Evolutionary conservation across 2,888 invertebrate genomes (phyloP), one percentile per base, ranked within the genome.

Genomic region (Podabrus alpinus): DNA sequence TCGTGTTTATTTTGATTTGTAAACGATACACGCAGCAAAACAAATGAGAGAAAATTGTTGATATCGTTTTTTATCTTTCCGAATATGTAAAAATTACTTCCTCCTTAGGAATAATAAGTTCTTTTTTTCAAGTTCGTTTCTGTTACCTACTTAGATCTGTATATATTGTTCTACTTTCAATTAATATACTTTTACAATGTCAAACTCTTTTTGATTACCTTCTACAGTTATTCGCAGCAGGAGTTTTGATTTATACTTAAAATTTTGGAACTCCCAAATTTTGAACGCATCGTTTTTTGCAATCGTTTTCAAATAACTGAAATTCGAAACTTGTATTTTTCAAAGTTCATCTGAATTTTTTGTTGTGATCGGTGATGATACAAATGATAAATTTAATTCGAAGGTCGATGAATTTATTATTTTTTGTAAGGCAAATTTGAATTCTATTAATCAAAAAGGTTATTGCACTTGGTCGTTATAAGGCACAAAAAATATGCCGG

Each of bases 1-100:
- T 64, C 9, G 16, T 67, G 15, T 66, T 66, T 21, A 15, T 66
- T 69, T 7, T 19, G 13, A 68, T 68, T 68, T 67, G 21, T 15
- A 72, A 72, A 68, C 15, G 62, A 29, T 72, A 21, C 67, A 68
- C 68, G 67, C 24, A 59, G 21, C n/a, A 19, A 15, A 59, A 66
- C n/a, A 64, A 66, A 66, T 59, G 24, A 71, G 71, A 71, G 71
- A 71, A 71, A 71, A 66, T 71, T 64, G 64, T 66, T 29, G 62
- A 64, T 64, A 64, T 16, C 13, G 17, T 64, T 64, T 64, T 17
- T 64, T 64, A 21, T 64, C n/a, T n/a, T 64, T 64, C 62, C 62
- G 62, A 64, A 64, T 64, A 64, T 13, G 62, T 64, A 64, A 64
- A 64, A 64, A 64, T 64, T 19, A 64, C 62, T 64, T 64, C 62